Evolutionary conservation across 2,113 vertebrate genomes (phyloP).

Genomic region (Pseudolaguvia tuberculata): DNA sequence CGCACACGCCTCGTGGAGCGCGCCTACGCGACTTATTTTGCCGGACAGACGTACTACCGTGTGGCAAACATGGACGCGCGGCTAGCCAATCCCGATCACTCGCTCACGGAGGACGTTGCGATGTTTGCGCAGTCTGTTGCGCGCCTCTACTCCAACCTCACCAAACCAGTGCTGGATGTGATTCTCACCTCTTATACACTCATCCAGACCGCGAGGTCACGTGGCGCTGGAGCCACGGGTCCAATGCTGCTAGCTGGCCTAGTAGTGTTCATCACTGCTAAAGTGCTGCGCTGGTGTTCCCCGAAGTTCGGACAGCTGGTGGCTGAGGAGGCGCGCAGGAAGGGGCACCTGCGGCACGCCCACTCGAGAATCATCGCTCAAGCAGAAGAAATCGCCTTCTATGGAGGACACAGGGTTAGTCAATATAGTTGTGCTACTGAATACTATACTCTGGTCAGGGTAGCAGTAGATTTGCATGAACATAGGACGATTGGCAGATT

Average conservation of each 20-base stretch:
- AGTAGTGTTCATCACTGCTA: constrained; percentile 88
- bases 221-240: constrained; percentile 85
- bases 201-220: constrained; percentile 82
- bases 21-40: constrained; percentile 90
- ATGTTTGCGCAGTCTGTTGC: constrained; percentile 96
- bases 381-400: constrained; percentile 96
- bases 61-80: constrained; percentile 94
- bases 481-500: background rate
- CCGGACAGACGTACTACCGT: constrained; percentile 90
- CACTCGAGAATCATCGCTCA: constrained; percentile 97
- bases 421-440: no score
- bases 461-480: background rate
- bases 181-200: constrained; percentile 93
- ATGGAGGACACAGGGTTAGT: constrained; percentile 93
- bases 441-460: background rate
- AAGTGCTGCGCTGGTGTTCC: constrained; percentile 88
- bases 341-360: constrained; percentile 89
- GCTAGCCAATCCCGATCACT: constrained; percentile 94
- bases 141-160: constrained; percentile 96
- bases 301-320: constrained; percentile 93
- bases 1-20: constrained; percentile 88
- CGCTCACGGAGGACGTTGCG: constrained; percentile 93
- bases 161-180: constrained; percentile 95
- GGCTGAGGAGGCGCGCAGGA: constrained; percentile 92
- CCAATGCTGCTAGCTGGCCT: constrained; percentile 88